A percentile compares a stretch with the other conserved stretches of the same genome.
Evolutionary conservation across 2,888 invertebrate genomes (phyloP).

Genomic region (Sylvicola cinctus): DNA sequence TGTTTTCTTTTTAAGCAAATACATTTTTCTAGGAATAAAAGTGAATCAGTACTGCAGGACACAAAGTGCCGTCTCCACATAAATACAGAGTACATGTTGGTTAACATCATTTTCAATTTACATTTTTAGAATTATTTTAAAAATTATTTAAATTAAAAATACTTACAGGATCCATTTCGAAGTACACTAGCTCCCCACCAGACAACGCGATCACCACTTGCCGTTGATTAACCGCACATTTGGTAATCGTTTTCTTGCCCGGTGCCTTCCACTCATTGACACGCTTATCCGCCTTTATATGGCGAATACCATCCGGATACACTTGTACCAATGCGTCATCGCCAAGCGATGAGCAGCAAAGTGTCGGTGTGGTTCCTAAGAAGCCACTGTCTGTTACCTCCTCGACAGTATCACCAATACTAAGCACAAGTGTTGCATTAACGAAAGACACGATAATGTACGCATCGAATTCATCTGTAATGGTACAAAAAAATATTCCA

Average conservation of each 20-base stretch:
- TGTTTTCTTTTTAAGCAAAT: not conserved
- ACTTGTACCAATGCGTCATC: slow-evolving; percentile 96
- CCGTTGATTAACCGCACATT: slow-evolving; percentile 94
- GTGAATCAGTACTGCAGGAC: slow-evolving; percentile 26
- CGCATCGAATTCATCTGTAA: slow-evolving; percentile 93
- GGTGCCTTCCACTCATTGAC: slow-evolving; percentile 99
- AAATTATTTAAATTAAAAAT: not conserved
- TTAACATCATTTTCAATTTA: not conserved
- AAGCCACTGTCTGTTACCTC: slow-evolving; percentile 99
- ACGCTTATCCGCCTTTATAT: slow-evolving; percentile 92
- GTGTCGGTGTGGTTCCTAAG: slow-evolving; percentile 91
- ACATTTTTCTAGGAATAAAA: not conserved
- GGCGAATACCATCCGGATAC: slow-evolving; percentile 96
- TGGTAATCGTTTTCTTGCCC: slow-evolving; percentile 89
- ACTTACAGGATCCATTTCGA: slow-evolving; percentile 97
- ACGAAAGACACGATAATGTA: slow-evolving; percentile 99
- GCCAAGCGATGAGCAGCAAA: slow-evolving; percentile 94
- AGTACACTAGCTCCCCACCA: slow-evolving; percentile 95
- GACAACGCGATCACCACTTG: slow-evolving; percentile 97
- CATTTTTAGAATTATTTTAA: not conserved
- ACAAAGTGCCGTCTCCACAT: slow-evolving; percentile 20
- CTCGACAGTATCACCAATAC: slow-evolving; percentile 99
- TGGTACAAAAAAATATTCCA: slow-evolving; percentile 28
- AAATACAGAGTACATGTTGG: not conserved
- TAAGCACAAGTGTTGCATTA: slow-evolving; percentile 88